Conservation (phyloP, 1,140 invertebrate species). For the Zaprionus kolodkinae region DNA sequence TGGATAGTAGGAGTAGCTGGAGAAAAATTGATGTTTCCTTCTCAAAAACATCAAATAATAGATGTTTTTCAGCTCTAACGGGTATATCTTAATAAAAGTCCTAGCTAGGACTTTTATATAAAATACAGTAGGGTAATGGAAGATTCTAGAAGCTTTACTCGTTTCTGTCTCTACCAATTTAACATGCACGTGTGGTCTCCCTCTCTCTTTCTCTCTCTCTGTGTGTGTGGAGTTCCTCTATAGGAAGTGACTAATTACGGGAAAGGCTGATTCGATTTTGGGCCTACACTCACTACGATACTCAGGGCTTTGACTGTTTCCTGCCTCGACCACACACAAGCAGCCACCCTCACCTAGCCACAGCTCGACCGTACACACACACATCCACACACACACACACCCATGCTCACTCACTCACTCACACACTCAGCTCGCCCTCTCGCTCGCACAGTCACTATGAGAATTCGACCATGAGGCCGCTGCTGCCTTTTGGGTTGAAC, state of each 20-base stretch:
- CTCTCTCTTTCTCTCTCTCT: background rate
- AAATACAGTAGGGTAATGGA: background rate
- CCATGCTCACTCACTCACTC: background rate
- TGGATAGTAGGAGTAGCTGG: too few relatives aligned
- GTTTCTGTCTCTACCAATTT: background rate
- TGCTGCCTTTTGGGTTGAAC: slow-evolving; percentile 56
- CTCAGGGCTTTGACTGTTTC: background rate
- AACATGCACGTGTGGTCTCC: background rate
- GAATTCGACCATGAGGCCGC: slow-evolving; percentile 68
- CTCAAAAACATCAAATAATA: too few relatives aligned
- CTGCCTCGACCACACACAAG: background rate
- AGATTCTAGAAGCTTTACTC: background rate
- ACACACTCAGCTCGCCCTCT: background rate
- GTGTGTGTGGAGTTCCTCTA: background rate
- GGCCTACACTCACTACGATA: background rate
- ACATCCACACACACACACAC: too few relatives aligned
- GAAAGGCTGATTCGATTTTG: background rate
- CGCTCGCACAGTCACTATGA: slow-evolving; percentile 15
- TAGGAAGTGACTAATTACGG: background rate
- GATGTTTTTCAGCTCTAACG: too few relatives aligned
- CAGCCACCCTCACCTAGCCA: slow-evolving; percentile 7
- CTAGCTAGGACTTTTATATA: too few relatives aligned
- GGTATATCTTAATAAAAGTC: too few relatives aligned
- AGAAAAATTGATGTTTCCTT: too few relatives aligned
- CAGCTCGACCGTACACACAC: background rate